A percentile compares a stretch with the other conserved stretches of the same genome.
Evolutionary conservation across 2,113 vertebrate species (phyloP).

Genomic region (Colinus virginianus): DNA sequence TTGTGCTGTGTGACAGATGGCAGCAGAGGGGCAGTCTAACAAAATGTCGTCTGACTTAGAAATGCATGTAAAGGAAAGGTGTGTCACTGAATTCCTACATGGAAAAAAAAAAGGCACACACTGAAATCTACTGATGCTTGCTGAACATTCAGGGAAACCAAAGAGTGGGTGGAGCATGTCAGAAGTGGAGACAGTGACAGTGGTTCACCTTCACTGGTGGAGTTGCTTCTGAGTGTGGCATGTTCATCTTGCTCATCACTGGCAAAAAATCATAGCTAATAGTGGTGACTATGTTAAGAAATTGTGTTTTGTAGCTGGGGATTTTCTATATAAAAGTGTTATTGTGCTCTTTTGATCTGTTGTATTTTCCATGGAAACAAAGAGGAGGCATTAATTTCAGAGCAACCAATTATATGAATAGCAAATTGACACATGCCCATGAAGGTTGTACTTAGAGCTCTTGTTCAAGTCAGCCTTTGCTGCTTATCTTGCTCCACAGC

Average conservation of each 20-base stretch:
- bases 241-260: no score
- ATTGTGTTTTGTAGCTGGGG: no score
- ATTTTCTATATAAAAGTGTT: no score
- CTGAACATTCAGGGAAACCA: background rate
- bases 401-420: background rate
- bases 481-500: no score
- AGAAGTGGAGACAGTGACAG: background rate
- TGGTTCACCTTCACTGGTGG: no score
- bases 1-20: background rate
- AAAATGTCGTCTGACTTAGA: background rate
- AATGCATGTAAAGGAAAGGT: background rate
- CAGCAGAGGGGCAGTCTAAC: background rate
- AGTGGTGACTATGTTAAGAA: no score
- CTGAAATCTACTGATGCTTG: background rate
- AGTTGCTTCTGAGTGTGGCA: no score
- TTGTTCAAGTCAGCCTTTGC: background rate
- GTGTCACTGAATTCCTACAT: background rate
- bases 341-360: no score
- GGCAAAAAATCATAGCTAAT: no score
- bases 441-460: background rate
- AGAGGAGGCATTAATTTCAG: no score
- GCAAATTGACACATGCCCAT: background rate
- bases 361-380: no score
- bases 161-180: background rate
- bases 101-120: background rate